Base-by-base conservation (phyloP, 2,113 vertebrate species). In the Daboia siamensis region DNA sequence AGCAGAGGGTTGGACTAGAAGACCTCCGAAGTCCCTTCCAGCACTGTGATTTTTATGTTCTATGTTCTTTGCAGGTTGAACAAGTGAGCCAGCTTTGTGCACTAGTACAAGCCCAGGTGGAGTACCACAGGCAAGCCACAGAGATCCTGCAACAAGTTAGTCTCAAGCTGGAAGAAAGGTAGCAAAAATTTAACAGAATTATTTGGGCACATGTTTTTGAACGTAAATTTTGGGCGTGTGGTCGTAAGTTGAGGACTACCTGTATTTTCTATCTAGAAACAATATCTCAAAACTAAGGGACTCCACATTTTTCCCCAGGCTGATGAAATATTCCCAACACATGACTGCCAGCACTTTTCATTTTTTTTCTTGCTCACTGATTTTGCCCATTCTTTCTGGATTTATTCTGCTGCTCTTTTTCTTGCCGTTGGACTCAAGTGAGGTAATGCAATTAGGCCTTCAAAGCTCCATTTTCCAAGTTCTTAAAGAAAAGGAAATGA, bases 21-120 rank as follows among this genome's bases (percentile, higher is more conserved):
- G 29, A 69, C 64, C 29, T n/a, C 29, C 2, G 0, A 69, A 33
- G 29, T 69, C 64, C 29, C 64, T n/a, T 69, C 64, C 13, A 69
- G 29, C 29, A 5, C 29, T 17, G 64, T 69, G 64, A 69, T 33
- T n/a, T 51, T 69, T n/a, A n/a, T 69, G 29, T 33, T 33, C 12
- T 69, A 1, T n/a, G 2, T 69, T 69, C 64, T 96, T 86, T 92
- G 94, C 97, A 99, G 98, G 98, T 99, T 64, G 99, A 99, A 93
- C 99, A 99, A 96, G 99, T 99, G 97, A 99, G 99, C 97, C 99
- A 99, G 97, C 98, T 99, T 86, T 97, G 99, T 23, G 98, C 99
- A 0, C 97, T 99, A 64, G 99, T 99, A 88, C 99, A 99, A 90
- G 99, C 99, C 91, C 99, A 99, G 97, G 97, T 99, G 98, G 98